Percentiles rank a stretch among this genome's conserved stretches.
phyloP scores from a whole-genome alignment of 2,888 invertebrate genomes.

The Ferrisia virgata region DNA sequence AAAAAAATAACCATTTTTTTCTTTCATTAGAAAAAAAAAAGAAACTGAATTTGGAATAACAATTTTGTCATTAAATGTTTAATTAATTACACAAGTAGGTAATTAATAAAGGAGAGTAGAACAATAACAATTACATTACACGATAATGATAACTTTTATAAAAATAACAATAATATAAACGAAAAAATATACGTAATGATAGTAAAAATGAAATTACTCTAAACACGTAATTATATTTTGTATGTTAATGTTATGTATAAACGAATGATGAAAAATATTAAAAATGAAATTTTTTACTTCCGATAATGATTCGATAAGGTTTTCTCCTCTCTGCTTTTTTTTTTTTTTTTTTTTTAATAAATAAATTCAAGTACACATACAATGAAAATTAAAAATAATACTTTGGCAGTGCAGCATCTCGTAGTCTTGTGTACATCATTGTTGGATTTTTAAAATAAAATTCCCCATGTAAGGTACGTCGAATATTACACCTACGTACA shows the following conservation, averaged over 20 bases:
- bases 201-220: slow-evolving; percentile 18
- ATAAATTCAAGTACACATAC: slow-evolving; percentile 6
- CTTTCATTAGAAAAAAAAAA: not conserved
- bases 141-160: slow-evolving; percentile 25
- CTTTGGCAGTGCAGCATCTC: slow-evolving; percentile 32
- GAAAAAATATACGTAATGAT: slow-evolving; percentile 9
- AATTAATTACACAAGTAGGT: slow-evolving; percentile 15
- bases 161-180: slow-evolving; percentile 32
- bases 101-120: not conserved
- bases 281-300: not conserved
- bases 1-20: slow-evolving; percentile 15
- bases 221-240: not conserved
- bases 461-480: not conserved
- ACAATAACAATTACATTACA: slow-evolving; percentile 21
- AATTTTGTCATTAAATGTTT: slow-evolving; percentile 27
- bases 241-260: slow-evolving; percentile 11
- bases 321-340: not conserved
- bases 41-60: not conserved
- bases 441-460: not conserved
- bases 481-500: too few species aligned
- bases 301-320: not conserved
- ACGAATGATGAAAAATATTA: slow-evolving; percentile 9
- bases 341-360: not conserved
- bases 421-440: slow-evolving; percentile 16
- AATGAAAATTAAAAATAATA: slow-evolving; percentile 20